Base-by-base conservation (phyloP, 1,140 invertebrate genomes). In the Ctenoplectra terminalis region DNA sequence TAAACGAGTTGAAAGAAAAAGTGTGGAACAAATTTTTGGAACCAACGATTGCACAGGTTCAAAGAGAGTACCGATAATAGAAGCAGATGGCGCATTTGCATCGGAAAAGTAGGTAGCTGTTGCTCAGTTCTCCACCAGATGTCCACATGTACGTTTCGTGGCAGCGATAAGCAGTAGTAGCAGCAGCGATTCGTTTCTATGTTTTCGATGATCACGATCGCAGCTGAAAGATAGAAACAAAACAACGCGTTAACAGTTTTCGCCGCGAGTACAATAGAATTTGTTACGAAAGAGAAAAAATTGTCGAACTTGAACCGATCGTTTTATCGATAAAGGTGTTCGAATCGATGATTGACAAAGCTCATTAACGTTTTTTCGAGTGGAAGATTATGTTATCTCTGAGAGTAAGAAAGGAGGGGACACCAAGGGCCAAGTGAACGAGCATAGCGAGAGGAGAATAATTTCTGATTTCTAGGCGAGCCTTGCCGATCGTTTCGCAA, bases 401-500 rank as follows among this genome's bases (percentile, higher is more conserved):
- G 17, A 84, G 81, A 86, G 87, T 88, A 86, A 88, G 79, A 56
- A 50, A 34, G 54, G 43, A 60, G n/a, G 86, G 13, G 40, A 48
- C 73, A 54, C 0, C 63, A 29, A 56, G 34, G 56, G 37, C 37
- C 37, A 31, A 71, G 23, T 70, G 56, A 86, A 67, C 15, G 60
- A n/a, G 17, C n/a, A 61, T 72, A 71, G 72, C 75, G 70, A 81
- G 66, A 69, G n/a, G 34, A 79, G 54, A 83, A 71, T 60, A 80
- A 52, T 83, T 88, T 84, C 43, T 86, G 26, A 82, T 83, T 88
- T 88, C 23, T 54, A 86, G 86, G 71, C 85, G 71, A 81, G 50
- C 50, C 26, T 83, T 15, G 66, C 48, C 77, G 67, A 67, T 74
- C 70, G 79, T 70, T 64, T 52, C 61, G 20, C 71, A 46, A 34